Evolutionary conservation across 1,140 invertebrate genomes (phyloP).

Genomic region (Glomeris maerens): DNA sequence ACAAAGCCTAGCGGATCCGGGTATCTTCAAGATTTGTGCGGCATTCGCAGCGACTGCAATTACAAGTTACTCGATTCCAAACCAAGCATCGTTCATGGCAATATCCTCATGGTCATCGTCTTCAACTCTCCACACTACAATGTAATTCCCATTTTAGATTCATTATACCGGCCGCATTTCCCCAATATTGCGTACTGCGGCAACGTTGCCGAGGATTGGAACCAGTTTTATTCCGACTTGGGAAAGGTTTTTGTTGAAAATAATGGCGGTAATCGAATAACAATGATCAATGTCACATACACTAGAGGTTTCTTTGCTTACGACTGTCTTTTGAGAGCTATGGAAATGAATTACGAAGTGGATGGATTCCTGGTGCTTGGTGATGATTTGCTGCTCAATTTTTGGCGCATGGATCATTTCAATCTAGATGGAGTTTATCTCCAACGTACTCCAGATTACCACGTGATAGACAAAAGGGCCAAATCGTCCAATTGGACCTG

Average conservation of each 20-base stretch:
- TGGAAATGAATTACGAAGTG: conserved; percentile 29
- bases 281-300: not conserved
- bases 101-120: conserved; percentile 25
- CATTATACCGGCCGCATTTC: conserved; percentile 25
- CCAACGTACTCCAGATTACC: not conserved
- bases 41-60: too few relatives aligned
- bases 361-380: conserved; percentile 26
- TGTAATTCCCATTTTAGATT: conserved; percentile 27
- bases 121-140: conserved; percentile 27
- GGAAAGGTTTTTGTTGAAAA: conserved; percentile 2
- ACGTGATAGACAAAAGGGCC: not conserved
- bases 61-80: not conserved
- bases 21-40: too few relatives aligned
- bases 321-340: conserved; percentile 26
- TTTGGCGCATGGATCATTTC: conserved; percentile 20
- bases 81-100: not conserved
- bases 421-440: conserved; percentile 8
- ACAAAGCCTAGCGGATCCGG: not conserved
- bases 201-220: conserved; percentile 22
- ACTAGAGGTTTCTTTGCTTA: conserved; percentile 14
- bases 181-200: conserved; percentile 30
- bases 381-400: conserved; percentile 24
- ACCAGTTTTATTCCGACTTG: conserved; percentile 20
- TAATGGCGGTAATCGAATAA: not conserved
- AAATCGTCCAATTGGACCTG: not conserved